Evolutionary conservation across 2,797 vertebrate genomes (phyloP).

Genomic region (Sebastes trivittatus): DNA sequence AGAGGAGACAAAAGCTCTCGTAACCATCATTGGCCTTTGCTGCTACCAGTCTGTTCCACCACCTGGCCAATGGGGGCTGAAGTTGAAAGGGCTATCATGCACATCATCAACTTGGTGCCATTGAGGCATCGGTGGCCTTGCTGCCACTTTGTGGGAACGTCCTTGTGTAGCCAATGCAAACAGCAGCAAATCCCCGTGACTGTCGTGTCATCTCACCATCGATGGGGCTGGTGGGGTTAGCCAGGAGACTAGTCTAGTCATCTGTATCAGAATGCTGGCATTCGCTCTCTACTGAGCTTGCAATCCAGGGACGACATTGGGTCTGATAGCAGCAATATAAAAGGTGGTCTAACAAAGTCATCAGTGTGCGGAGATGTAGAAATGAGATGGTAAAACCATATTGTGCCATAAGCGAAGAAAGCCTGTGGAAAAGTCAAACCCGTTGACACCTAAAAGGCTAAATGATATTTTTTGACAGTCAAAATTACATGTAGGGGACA

Average conservation of each 20-base stretch:
- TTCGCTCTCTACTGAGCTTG: slow-evolving; percentile 1
- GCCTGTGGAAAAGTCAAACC: not conserved
- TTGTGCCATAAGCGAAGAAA: not conserved
- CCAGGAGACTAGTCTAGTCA: not conserved
- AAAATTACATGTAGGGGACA: not conserved
- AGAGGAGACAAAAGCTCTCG: not conserved
- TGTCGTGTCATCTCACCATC: not conserved
- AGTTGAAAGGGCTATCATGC: not conserved
- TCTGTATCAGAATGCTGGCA: not conserved
- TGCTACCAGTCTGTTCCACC: slow-evolving; percentile 24
- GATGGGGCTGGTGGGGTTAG: not conserved
- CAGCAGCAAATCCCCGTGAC: not conserved
- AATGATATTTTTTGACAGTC: not conserved
- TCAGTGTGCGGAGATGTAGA: not conserved
- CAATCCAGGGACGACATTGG: not conserved
- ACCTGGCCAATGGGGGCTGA: slow-evolving; percentile 26
- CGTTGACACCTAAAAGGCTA: not conserved
- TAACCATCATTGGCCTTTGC: slow-evolving; percentile 8
- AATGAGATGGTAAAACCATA: not conserved
- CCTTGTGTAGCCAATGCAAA: not conserved
- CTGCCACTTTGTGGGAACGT: not conserved
- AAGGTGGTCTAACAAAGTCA: not conserved
- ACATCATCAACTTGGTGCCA: slow-evolving; percentile 1
- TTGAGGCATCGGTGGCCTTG: not conserved
- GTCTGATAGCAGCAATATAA: not conserved